Conservation (phyloP, 2,888 invertebrate genomes). For the Argyresthia goedartella region DNA sequence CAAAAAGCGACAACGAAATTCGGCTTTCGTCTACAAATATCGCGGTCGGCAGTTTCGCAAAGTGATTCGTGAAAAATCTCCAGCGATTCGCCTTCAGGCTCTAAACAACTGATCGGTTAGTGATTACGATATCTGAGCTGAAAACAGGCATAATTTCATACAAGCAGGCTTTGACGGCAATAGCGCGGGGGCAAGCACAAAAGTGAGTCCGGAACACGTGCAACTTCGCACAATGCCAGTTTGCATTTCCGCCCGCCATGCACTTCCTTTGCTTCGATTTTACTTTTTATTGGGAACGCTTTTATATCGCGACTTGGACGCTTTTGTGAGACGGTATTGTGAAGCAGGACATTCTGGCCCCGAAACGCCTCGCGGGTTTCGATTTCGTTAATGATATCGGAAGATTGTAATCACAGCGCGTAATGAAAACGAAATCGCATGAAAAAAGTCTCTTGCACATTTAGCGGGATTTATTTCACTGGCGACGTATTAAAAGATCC, state of each 20-base stretch:
- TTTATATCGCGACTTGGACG: slow-evolving; percentile 56
- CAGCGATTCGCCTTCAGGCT: too few relatives aligned
- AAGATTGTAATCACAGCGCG: slow-evolving; percentile 40
- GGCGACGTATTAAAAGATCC: too few relatives aligned
- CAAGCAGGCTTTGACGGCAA: slow-evolving; percentile 37
- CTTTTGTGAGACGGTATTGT: slow-evolving; percentile 31
- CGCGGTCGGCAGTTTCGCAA: too few relatives aligned
- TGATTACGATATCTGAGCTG: slow-evolving; percentile 18
- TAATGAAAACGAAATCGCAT: slow-evolving; percentile 53
- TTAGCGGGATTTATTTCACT: too few relatives aligned
- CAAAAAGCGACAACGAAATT: too few relatives aligned
- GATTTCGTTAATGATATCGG: slow-evolving; percentile 69
- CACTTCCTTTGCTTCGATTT: slow-evolving; percentile 66
- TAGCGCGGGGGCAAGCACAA: slow-evolving; percentile 50
- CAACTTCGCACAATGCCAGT: slow-evolving; percentile 65
- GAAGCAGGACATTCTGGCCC: slow-evolving; percentile 50
- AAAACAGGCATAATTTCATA: slow-evolving; percentile 35
- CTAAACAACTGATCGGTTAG: slow-evolving; percentile 9
- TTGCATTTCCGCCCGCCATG: slow-evolving; percentile 67
- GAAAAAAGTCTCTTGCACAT: slow-evolving; percentile 18
- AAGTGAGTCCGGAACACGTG: slow-evolving; percentile 63
- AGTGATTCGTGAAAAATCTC: too few relatives aligned
- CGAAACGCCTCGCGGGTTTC: slow-evolving; percentile 64
- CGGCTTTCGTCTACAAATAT: too few relatives aligned
- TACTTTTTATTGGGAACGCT: slow-evolving; percentile 58